Evolutionary conservation across 2,797 vertebrate species (phyloP), one percentile per base, ranked within the genome.

Genomic region (Bucorvus abyssinicus): DNA sequence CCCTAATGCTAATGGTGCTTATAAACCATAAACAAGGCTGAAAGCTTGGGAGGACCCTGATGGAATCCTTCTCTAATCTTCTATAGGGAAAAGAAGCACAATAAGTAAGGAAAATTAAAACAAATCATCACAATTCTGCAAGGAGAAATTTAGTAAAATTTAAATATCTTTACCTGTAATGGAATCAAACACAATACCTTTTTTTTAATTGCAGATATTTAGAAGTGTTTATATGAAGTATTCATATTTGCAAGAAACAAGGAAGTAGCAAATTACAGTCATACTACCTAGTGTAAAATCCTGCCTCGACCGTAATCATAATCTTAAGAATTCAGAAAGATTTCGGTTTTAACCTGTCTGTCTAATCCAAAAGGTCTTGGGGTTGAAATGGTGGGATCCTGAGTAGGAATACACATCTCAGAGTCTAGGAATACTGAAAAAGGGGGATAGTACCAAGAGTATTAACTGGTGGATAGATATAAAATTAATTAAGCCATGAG

Each of bases 11-110:
- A 93, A 87, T 49, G 14, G 16, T 87, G 36, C 36, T 94, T 90
- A 74, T 84, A 93, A 96, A 29, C 44, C 65, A 78, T 88, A 74
- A 95, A 81, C 73, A 55, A 87, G 29, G 18, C 70, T 67, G 40
- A 75, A 83, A 87, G 65, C 50, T 45, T 60, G 17, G 23, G 47
- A 96, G 34, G 20, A 93, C 34, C 19, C 65, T 92, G 70, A 89
- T 65, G 42, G 94, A 70, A 34, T 61, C 61, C 34, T 82, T 44
- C 16, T 89, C 21, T 93, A 69, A 86, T 88, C 19, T 95, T 68
- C 77, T 75, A 14, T 40, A 79, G 36, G 18, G n/a, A 64, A 70
- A 93, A 55, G 17, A 83, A 87, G 2, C 20, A n/a, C 36, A 61
- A 49, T 74, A 68, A 65, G 8, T 30, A 91, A 61, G 22, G 77